Evolutionary conservation across 2,797 vertebrate genomes (phyloP).

Genomic region (Pangasius mekongensis): DNA sequence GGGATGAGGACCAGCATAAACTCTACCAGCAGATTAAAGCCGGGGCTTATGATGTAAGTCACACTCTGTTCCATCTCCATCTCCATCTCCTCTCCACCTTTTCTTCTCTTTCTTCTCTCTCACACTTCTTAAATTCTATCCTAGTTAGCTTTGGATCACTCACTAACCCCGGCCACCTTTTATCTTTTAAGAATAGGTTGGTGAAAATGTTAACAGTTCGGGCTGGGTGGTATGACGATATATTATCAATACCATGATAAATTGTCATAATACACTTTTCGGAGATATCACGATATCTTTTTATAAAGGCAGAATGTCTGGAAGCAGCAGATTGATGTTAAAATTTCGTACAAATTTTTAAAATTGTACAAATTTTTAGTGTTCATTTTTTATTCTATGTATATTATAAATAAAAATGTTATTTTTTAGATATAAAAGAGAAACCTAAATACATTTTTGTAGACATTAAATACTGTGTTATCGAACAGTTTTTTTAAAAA

Average conservation of each 20-base stretch:
- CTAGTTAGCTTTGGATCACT: background rate
- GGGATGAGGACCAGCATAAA: constrained; percentile 92
- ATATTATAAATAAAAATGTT: background rate
- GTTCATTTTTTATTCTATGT: background rate
- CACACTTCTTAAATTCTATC: background rate
- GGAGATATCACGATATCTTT: background rate
- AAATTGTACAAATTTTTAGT: background rate
- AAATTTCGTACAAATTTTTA: background rate
- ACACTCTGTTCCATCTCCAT: constrained; percentile 8
- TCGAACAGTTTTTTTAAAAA: background rate
- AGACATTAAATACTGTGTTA: background rate
- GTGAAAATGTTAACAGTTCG: background rate
- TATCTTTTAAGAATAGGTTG: background rate
- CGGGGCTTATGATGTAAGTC: constrained; percentile 94
- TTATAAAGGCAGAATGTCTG: background rate
- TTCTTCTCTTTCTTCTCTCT: background rate
- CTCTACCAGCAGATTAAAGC: constrained; percentile 84
- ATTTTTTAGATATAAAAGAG: too few relatives aligned
- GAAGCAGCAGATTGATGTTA: background rate
- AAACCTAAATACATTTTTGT: background rate
- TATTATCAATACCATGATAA: background rate
- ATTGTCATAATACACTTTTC: background rate
- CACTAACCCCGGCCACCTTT: background rate
- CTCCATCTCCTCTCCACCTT: background rate
- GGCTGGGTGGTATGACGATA: background rate